Base-by-base conservation (phyloP, 2,888 invertebrate genomes). In the Drosophila emarginata region DNA sequence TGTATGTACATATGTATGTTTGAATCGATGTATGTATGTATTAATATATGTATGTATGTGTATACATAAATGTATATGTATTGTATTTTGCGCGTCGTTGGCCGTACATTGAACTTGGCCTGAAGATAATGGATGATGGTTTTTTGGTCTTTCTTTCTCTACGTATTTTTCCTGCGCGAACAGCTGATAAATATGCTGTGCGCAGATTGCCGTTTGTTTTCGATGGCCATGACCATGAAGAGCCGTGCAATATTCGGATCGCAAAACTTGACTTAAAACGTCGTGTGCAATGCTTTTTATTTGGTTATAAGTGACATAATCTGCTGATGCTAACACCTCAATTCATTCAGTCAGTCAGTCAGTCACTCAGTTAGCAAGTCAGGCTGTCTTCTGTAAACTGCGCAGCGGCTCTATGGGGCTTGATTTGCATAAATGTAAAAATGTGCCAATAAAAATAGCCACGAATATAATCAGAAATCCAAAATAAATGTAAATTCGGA, bases 391-490 rank as follows among this genome's bases (percentile, higher is more conserved):
- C 83, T 85, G 86, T 86, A 86, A 82, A 82, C 80, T 82, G 87
- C 82, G 82, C 80, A 82, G 75, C 77, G 80, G 72, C 28, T 53
- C 50, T 53, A 64, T 60, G 52, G 28, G 50, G 36, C 23, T 61
- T 61, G 56, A 86, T 82, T 82, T 82, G 80, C 86, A 82, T 86
- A 86, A 78, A 78, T 73, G 77, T 72, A 63, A 72, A 80, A 77
- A 85, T 85, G 80, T 85, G 81, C 83, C 81, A 82, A 80, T 83
- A 82, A 80, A 85, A 84, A 78, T 78, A 83, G 80, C 80, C 71
- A 67, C 67, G 67, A 64, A 64, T 68, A 69, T 21, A 68, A 73
- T 52, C 68, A 64, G 59, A 64, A 64, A 60, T 60, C 59, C 36
- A 59, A 59, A 70, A 56, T 53, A 61, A 66, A 84, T 82, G 83